Evolutionary conservation across 2,113 vertebrate genomes (phyloP).

Genomic region (Spea bombifrons): DNA sequence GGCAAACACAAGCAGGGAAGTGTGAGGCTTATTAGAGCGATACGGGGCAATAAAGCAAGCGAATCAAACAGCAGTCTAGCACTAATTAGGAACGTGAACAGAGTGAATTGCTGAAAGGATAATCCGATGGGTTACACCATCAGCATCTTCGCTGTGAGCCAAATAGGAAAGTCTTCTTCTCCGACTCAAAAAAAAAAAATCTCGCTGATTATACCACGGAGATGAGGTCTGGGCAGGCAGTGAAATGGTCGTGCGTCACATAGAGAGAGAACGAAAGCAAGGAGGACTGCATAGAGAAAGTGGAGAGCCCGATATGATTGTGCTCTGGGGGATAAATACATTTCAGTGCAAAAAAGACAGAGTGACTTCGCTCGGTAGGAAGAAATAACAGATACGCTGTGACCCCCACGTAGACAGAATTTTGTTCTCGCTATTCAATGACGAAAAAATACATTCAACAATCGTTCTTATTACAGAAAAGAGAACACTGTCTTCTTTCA

Average conservation of each 20-base stretch:
- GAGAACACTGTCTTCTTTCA: constrained; percentile 3
- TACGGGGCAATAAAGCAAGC: constrained; percentile 40
- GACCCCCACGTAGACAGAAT: neutral
- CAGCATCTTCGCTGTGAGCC: constrained; percentile 43
- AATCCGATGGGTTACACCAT: constrained; percentile 45
- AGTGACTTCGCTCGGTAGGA: constrained; percentile 18
- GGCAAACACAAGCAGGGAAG: constrained; percentile 42
- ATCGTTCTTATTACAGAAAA: neutral
- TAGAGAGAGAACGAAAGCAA: neutral
- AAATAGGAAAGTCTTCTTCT: constrained; percentile 43
- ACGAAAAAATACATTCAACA: neutral
- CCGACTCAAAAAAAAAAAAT: constrained; percentile 25
- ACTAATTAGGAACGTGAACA: constrained; percentile 43
- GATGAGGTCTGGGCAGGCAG: constrained; percentile 22
- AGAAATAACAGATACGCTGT: neutral
- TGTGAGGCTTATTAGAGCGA: constrained; percentile 47
- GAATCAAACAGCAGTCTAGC: constrained; percentile 47
- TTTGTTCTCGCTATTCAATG: neutral
- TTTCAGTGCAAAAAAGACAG: constrained; percentile 29
- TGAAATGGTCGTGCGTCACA: constrained; percentile 24
- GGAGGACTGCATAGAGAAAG: neutral
- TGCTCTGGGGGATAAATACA: constrained; percentile 33
- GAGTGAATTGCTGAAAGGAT: constrained; percentile 44
- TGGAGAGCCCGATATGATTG: neutral
- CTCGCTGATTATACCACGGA: constrained; percentile 32